These are phyloP conservation scores for Helicorthomorpha holstii DNA, from an alignment of 1,140 invertebrate species.

Conservation along the genomic window DNA sequence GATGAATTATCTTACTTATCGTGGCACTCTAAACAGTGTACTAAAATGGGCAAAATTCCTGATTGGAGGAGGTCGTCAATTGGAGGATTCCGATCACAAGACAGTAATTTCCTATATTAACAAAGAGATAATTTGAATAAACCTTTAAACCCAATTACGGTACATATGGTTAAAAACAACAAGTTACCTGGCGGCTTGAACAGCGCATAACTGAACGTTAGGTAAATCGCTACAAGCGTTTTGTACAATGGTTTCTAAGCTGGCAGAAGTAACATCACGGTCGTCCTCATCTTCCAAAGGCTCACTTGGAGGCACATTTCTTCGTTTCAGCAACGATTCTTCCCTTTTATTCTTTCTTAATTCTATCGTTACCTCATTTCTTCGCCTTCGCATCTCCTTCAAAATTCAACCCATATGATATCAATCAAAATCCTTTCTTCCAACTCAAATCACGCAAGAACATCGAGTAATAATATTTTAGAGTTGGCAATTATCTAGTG, in stretches of 20 bases:
- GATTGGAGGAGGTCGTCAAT: constrained; percentile 88
- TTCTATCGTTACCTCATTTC: constrained; percentile 90
- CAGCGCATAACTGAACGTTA: constrained; percentile 53
- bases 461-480: neutral
- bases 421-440: neutral
- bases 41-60: constrained; percentile 85
- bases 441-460: neutral
- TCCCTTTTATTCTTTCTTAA: constrained; percentile 92
- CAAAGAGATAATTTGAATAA: neutral
- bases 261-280: constrained; percentile 41
- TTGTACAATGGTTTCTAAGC: constrained; percentile 47
- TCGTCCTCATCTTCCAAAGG: constrained; percentile 41
- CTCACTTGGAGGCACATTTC: constrained; percentile 75
- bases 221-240: constrained; percentile 51
- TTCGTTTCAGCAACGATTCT: constrained; percentile 82
- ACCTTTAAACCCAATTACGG: neutral
- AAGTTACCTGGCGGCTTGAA: constrained; percentile 53
- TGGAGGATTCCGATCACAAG: constrained; percentile 95
- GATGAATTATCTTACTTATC: constrained; percentile 55
- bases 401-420: neutral
- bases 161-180: neutral
- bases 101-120: constrained; percentile 62
- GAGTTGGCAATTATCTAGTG: neutral
- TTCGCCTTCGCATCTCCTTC: constrained; percentile 84
- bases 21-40: constrained; percentile 66